phyloP scores from a whole-genome alignment of 2,797 vertebrate genomes.

The Poliocrania exsul region DNA sequence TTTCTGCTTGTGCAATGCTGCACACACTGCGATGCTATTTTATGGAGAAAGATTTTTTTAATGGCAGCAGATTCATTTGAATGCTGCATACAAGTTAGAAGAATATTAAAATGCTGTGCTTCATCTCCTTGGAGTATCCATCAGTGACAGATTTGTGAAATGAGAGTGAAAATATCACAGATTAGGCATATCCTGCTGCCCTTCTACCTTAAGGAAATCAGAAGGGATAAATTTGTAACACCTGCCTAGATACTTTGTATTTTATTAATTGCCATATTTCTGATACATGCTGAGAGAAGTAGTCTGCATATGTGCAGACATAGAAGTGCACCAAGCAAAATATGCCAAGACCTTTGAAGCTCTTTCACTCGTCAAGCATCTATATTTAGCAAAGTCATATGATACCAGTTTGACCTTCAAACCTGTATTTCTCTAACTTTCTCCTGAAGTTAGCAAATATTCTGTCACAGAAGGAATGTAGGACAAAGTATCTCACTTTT shows the following conservation, averaged over 20 bases:
- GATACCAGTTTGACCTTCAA: constrained; percentile 19
- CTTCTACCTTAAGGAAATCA: neutral
- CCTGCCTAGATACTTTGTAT: neutral
- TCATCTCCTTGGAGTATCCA: neutral
- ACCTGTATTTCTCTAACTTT: neutral
- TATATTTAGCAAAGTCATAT: constrained; percentile 16
- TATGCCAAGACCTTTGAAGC: neutral
- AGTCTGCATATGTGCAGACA: neutral
- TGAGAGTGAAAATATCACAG: neutral
- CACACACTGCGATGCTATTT: neutral
- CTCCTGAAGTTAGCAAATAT: neutral
- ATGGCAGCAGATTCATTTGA: neutral
- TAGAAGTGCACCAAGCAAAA: neutral
- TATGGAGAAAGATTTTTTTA: neutral
- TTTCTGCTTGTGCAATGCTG: neutral
- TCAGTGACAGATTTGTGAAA: constrained; percentile 1
- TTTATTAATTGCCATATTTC: neutral
- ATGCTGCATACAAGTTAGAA: neutral
- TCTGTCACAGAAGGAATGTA: neutral
- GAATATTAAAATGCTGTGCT: neutral
- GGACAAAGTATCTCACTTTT: neutral
- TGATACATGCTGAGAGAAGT: neutral
- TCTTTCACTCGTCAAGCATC: neutral
- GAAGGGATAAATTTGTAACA: neutral
- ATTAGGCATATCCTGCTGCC: neutral